These are phyloP conservation scores for Synodontis membranacea DNA, from an alignment of 2,113 vertebrate genomes.

Conservation along the genomic window DNA sequence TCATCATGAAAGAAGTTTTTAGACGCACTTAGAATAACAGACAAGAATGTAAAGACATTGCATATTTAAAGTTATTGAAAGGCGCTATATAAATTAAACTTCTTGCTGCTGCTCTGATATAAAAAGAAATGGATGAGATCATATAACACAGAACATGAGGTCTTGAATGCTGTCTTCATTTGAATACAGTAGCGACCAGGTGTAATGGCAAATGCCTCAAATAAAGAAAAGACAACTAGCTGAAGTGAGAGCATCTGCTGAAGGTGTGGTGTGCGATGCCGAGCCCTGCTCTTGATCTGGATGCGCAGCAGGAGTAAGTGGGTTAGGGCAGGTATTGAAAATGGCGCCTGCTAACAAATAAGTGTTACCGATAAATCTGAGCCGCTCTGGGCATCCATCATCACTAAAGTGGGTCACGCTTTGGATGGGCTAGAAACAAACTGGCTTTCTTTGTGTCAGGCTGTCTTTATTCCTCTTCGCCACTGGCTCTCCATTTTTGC, in stretches of 20 bases:
- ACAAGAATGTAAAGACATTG: neutral
- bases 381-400: constrained; percentile 70
- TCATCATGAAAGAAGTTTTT: too few relatives aligned
- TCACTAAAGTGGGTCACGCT: constrained; percentile 72
- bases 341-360: constrained; percentile 67
- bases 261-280: neutral
- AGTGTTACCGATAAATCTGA: constrained; percentile 71
- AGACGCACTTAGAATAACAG: too few relatives aligned
- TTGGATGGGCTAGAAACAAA: constrained; percentile 64
- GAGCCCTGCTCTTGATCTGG: constrained; percentile 20
- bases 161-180: neutral
- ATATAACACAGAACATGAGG: too few relatives aligned
- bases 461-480: neutral
- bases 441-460: neutral
- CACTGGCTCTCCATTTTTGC: constrained; percentile 19
- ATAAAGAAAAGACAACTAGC: neutral
- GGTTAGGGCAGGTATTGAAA: constrained; percentile 65
- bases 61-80: too few relatives aligned
- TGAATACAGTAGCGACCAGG: neutral
- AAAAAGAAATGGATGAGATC: neutral
- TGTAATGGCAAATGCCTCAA: neutral
- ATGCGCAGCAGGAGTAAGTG: constrained; percentile 66
- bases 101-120: neutral
- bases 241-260: neutral
- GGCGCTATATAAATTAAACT: too few relatives aligned